phyloP scores from a whole-genome alignment of 2,113 vertebrate species.

The Orcinus orca region DNA sequence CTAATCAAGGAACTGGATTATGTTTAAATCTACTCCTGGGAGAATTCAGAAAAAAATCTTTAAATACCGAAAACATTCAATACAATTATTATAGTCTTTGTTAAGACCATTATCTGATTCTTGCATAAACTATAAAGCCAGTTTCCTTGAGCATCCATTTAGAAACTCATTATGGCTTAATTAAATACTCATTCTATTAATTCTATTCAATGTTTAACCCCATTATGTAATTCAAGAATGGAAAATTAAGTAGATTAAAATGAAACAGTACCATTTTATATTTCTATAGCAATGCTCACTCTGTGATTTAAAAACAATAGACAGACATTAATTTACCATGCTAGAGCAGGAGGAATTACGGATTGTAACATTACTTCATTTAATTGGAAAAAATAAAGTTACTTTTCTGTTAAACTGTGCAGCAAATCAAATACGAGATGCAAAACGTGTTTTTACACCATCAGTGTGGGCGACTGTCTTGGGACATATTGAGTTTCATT shows the following conservation, averaged over 20 bases:
- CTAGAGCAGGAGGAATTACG: conserved; percentile 48
- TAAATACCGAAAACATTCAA: conserved; percentile 68
- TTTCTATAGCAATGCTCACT: conserved; percentile 69
- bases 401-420: conserved; percentile 49
- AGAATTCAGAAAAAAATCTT: conserved; percentile 60
- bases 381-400: conserved; percentile 69
- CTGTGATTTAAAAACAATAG: conserved; percentile 75
- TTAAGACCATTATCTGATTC: conserved; percentile 75
- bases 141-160: conserved; percentile 71
- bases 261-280: conserved; percentile 71
- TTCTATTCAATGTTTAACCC: conserved; percentile 75
- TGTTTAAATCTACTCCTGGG: conserved; percentile 53
- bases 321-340: conserved; percentile 64
- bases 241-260: conserved; percentile 75
- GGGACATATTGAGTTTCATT: not conserved
- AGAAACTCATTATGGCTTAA: conserved; percentile 77
- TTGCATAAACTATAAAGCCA: conserved; percentile 67
- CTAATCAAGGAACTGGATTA: conserved; percentile 44
- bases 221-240: conserved; percentile 73
- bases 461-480: not conserved
- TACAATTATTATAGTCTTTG: conserved; percentile 62
- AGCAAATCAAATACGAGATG: not conserved
- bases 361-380: conserved; percentile 60
- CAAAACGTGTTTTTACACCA: not conserved
- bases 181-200: conserved; percentile 79